A percentile compares a stretch with the other conserved stretches of the same genome.
Evolutionary conservation across 2,888 invertebrate genomes (phyloP).

Genomic region (Eustalomyia histrio): DNA sequence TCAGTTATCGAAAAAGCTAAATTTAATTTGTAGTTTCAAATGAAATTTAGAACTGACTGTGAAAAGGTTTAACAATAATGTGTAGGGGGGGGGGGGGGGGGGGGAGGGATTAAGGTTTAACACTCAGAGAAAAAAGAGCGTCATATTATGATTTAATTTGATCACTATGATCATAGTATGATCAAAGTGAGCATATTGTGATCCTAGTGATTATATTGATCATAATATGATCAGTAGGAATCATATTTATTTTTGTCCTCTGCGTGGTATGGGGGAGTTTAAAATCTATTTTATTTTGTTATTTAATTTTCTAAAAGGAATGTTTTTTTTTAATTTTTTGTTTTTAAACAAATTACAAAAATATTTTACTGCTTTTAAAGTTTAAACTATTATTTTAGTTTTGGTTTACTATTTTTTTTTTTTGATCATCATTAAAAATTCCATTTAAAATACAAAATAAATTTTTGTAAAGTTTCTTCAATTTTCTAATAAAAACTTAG

Average conservation of each 20-base stretch:
- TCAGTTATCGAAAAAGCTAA: slow-evolving; percentile 60
- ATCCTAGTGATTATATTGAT: too few species aligned
- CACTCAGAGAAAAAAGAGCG: too few species aligned
- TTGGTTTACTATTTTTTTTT: background rate
- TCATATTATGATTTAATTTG: too few species aligned
- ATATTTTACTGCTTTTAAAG: slow-evolving; percentile 15
- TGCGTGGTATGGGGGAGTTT: too few species aligned
- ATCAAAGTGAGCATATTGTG: too few species aligned
- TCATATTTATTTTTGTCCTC: too few species aligned
- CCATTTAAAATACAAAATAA: slow-evolving; percentile 60
- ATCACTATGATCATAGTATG: too few species aligned
- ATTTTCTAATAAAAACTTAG: slow-evolving; percentile 61
- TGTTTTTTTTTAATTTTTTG: slow-evolving; percentile 46
- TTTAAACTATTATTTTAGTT: background rate
- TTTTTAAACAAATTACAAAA: slow-evolving; percentile 29
- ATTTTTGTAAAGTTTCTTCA: slow-evolving; percentile 31
- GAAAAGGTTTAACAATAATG: background rate
- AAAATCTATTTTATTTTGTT: background rate
- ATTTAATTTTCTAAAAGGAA: slow-evolving; percentile 51
- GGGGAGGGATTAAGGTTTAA: slow-evolving; percentile 17
- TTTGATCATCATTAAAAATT: slow-evolving; percentile 51
- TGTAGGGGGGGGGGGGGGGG: slow-evolving; percentile 12
- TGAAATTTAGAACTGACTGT: slow-evolving; percentile 68
- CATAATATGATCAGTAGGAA: too few species aligned
- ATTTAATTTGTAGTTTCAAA: slow-evolving; percentile 66